Base-by-base conservation (phyloP, 2,888 invertebrate genomes). In the Eucriotettix oculatus region DNA sequence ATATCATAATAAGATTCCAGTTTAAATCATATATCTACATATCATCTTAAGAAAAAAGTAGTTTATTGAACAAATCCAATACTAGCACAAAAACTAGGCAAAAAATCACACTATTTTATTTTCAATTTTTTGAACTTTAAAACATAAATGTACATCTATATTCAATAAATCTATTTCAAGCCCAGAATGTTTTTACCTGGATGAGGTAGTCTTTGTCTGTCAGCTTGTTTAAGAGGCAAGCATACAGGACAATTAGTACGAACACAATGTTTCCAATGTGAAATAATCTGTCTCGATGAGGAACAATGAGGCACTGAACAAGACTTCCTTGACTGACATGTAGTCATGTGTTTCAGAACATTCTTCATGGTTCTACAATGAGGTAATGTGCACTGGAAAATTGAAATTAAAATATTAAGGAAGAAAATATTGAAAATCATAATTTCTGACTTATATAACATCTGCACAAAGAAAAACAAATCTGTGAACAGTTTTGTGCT, bases 291-390 rank as follows among this genome's bases (percentile, higher is more conserved):
- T 65, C 98, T 81, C 14, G 98, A 98, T 17, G 97, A 97, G 65
- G 96, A 96, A 77, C 99, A 99, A 71, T 99, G 99, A 41, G 98
- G 89, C 64, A 96, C 91, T 62, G 85, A 80, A 73, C 94, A 94
- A 69, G 85, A 86, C 73, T 91, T 91, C 59, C 97, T 97, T 16
- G 90, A 89, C 73, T 87, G 87, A 76, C 99, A 99, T 12, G 87
- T 91, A 66, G 94, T 95, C 98, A 99, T 97, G 71, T 99, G 99
- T 69, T 88, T 92, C 65, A 99, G 78, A 16, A 99, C 98, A 68
- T 90, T 93, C 74, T 99, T 98, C 99, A 99, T 99, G 9, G 97
- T 97, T 73, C 91, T 89, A 76, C 99, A 99, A 74, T 99, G 97
- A n/a, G 96, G 95, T 66, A 99, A 80, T 41, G 84, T 84, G 74